Evolutionary conservation across 2,797 vertebrate genomes (phyloP).

Genomic region (Gallinago nigripennis): DNA sequence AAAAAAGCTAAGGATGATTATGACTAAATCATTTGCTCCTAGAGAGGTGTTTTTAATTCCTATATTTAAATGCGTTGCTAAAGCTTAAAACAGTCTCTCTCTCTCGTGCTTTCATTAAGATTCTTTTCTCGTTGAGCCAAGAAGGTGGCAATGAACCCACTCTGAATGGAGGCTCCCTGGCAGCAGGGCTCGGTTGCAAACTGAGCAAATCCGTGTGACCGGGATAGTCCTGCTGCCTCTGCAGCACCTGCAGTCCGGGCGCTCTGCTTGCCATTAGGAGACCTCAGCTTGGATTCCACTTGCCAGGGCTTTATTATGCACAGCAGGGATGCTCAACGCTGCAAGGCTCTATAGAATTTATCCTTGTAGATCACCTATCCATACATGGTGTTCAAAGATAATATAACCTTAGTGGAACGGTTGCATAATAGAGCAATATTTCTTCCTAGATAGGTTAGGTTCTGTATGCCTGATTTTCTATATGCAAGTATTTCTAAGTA

Average conservation of each 20-base stretch:
- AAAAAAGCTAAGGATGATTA: neutral
- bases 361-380: neutral
- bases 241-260: conserved; percentile 25
- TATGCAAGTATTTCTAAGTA: neutral
- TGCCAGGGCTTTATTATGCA: neutral
- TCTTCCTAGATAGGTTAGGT: neutral
- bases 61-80: neutral
- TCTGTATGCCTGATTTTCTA: neutral
- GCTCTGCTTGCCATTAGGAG: neutral
- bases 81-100: neutral
- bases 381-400: neutral
- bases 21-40: neutral
- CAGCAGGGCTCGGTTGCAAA: neutral
- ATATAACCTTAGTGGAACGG: neutral
- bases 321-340: neutral
- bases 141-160: neutral
- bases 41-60: neutral
- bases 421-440: conserved; percentile 31
- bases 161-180: neutral
- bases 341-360: neutral
- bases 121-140: neutral
- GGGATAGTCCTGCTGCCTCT: neutral
- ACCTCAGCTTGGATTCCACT: neutral
- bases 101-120: neutral
- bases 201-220: neutral